Percentiles rank a stretch among this genome's conserved stretches.
Evolutionary conservation across 35 echinoderm and acorn worm species (phyloP).

Genomic region (Strongylocentrotus purpuratus): DNA sequence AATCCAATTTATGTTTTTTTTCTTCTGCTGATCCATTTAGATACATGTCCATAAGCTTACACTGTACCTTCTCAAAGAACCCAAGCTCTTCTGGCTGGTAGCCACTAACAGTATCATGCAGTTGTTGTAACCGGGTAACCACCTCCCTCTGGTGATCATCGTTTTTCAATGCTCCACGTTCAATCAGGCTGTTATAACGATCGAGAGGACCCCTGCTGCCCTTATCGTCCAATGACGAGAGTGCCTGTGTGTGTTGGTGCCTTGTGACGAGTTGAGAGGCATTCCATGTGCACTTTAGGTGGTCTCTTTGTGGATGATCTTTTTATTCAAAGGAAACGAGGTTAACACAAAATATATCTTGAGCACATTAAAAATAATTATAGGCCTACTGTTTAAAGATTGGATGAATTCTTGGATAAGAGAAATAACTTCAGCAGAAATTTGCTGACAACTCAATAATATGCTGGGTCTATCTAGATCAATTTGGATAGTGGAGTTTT

Average conservation of each 20-base stretch:
- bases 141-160: slow-evolving; percentile 73
- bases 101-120: slow-evolving; percentile 72
- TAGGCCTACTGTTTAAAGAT: too few relatives aligned
- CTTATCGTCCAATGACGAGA: background rate
- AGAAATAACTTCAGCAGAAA: too few relatives aligned
- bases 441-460: too few relatives aligned
- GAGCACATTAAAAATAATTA: too few relatives aligned
- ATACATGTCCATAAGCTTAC: slow-evolving; percentile 18
- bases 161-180: slow-evolving; percentile 58
- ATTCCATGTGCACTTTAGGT: background rate
- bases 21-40: background rate
- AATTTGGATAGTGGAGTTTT: too few relatives aligned
- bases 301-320: background rate
- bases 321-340: background rate
- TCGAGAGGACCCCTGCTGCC: slow-evolving; percentile 50
- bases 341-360: too few relatives aligned
- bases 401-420: too few relatives aligned
- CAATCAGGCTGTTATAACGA: slow-evolving; percentile 60
- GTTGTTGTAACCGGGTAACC: slow-evolving; percentile 66
- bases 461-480: too few relatives aligned
- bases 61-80: slow-evolving; percentile 84
- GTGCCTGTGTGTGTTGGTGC: slow-evolving; percentile 22
- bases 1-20: background rate
- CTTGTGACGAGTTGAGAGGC: background rate
- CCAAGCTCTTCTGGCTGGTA: slow-evolving; percentile 73